These are phyloP conservation scores for Pycnonotus jocosus DNA, from an alignment of 2,113 vertebrate species.

Conservation along the genomic window DNA sequence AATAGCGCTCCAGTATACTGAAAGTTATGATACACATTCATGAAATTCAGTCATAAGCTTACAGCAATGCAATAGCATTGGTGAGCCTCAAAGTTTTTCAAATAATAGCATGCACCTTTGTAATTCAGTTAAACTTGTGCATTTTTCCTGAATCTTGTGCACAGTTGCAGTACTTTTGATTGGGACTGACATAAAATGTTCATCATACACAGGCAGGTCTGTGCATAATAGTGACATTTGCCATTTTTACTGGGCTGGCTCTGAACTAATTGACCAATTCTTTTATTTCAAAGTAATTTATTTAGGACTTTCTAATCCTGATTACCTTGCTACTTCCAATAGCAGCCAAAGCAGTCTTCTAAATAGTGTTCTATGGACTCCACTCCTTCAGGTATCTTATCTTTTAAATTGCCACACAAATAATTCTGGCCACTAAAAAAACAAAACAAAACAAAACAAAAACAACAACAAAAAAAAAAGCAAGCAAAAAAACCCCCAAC, in stretches of 20 bases:
- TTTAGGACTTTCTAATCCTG: background rate
- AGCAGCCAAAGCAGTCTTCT: background rate
- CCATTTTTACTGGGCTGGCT: background rate
- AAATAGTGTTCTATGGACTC: background rate
- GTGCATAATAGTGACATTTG: background rate
- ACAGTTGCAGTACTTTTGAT: background rate
- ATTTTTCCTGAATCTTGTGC: background rate
- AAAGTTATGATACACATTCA: background rate
- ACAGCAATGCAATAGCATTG: rapidly evolving
- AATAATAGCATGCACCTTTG: background rate
- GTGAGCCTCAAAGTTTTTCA: background rate
- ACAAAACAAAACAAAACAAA: no score
- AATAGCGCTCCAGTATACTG: background rate
- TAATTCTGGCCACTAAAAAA: background rate
- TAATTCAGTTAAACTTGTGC: background rate
- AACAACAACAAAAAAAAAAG: no score
- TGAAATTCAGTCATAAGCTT: background rate
- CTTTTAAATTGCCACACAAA: background rate
- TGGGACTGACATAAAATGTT: background rate
- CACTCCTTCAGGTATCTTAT: background rate
- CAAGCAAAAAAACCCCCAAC: no score
- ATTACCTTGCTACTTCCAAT: background rate
- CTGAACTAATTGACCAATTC: background rate
- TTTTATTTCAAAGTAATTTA: background rate
- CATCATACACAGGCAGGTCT: background rate